Base-by-base conservation (phyloP, 2,888 invertebrate species). In the Napeogenes sylphis region DNA sequence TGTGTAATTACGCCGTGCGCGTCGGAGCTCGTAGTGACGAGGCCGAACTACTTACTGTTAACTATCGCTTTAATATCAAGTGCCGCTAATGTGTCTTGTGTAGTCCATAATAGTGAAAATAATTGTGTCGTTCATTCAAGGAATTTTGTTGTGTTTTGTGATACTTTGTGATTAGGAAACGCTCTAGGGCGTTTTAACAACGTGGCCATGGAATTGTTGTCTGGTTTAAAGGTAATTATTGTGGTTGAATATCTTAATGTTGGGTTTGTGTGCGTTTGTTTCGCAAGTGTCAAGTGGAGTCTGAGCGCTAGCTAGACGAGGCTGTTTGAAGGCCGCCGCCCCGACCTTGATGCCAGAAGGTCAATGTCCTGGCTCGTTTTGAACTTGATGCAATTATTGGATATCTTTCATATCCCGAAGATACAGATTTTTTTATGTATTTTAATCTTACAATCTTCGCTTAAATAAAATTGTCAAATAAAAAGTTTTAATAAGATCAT, bases 291-390 rank as follows among this genome's bases (percentile, higher is more conserved):
- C 75, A 75, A 76, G 74, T 76, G 80, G 79, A 83, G 81, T 75
- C 80, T 78, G 78, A 78, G 80, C 76, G 80, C 77, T 75, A 80
- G 75, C 82, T 83, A 84, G 85, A 82, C 87, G 84, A 87, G 87
- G 84, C 87, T 85, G 84, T 84, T 81, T 86, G 90, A 90, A 90
- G 90, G 90, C 90, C 90, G 88, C 82, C 84, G 83, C 77, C 80
- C 79, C 86, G 90, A 90, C 90, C 90, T 90, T 90, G 85, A 78
- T 84, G 83, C 79, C 83, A 82, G 84, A 87, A 88, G 89, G 88
- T 90, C 86, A 85, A 85, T 80, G 90, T 83, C 86, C 90, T 83
- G 82, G 78, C 80, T 82, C 84, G 84, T 81, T 82, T 78, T 75
- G 76, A 81, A 79, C 79, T 82, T 80, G 75, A 71, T 84, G 80